These are phyloP conservation scores for Syrmaticus mikado DNA, from an alignment of 2,113 vertebrate genomes.

Conservation along the genomic window DNA sequence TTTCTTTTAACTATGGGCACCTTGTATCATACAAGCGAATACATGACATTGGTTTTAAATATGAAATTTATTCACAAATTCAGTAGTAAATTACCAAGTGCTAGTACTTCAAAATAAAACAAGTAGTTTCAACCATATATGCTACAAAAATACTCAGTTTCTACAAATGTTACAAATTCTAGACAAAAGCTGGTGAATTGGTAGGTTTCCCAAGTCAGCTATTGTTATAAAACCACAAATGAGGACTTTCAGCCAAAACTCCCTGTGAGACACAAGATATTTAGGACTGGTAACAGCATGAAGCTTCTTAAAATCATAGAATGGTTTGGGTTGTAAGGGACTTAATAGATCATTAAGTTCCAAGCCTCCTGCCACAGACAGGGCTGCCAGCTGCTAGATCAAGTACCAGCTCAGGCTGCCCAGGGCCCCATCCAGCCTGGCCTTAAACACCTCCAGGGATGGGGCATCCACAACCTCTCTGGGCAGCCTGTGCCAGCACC, in stretches of 20 bases:
- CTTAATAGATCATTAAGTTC: too few species aligned
- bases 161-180: conserved; percentile 8
- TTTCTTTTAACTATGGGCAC: not conserved
- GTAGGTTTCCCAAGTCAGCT: not conserved
- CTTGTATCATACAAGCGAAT: not conserved
- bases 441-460: too few species aligned
- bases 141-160: not conserved
- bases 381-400: too few species aligned
- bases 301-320: not conserved
- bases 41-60: conserved; percentile 11
- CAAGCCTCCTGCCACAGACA: too few species aligned
- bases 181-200: not conserved
- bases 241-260: not conserved
- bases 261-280: not conserved
- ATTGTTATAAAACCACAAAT: not conserved
- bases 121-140: not conserved
- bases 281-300: not conserved
- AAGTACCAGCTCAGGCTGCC: too few species aligned
- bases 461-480: too few species aligned
- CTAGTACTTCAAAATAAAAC: conserved; percentile 6
- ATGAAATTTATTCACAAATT: conserved; percentile 62
- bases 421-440: too few species aligned
- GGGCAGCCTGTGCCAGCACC: too few species aligned
- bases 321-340: too few species aligned
- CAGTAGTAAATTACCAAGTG: not conserved